phyloP scores from a whole-genome alignment of 2,113 vertebrate species.

The Cyanoliseus patagonus region DNA sequence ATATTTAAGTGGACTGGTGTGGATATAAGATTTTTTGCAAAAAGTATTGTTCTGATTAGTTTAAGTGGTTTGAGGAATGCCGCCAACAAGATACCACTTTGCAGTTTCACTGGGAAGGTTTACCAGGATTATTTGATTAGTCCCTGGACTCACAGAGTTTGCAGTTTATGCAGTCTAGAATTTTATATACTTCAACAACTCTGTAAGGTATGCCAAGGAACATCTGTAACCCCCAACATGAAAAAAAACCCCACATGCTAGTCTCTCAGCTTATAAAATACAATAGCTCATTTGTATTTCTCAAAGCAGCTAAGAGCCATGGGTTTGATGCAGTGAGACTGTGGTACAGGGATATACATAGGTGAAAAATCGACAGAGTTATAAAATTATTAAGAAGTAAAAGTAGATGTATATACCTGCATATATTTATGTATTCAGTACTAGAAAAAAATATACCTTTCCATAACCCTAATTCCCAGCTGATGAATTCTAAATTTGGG shows the following conservation, averaged over 20 bases:
- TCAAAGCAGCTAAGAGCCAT: neutral
- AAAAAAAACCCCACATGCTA: neutral
- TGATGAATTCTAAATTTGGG: neutral
- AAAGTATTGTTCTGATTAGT: neutral
- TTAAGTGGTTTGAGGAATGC: neutral
- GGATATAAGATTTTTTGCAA: neutral
- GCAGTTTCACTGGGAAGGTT: neutral
- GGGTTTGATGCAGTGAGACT: neutral
- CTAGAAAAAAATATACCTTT: neutral
- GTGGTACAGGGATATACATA: accelerated
- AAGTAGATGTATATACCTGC: neutral
- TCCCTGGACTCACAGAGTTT: neutral
- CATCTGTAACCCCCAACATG: neutral
- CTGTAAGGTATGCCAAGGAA: neutral
- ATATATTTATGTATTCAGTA: neutral
- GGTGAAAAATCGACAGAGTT: neutral
- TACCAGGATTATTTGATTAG: neutral
- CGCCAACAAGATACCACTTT: neutral
- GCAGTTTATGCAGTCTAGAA: neutral
- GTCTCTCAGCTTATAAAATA: neutral
- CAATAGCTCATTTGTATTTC: neutral
- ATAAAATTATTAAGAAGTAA: neutral
- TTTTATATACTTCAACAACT: neutral
- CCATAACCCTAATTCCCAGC: neutral
- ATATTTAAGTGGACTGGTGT: neutral